These are phyloP conservation scores for Nasonia oneida DNA, from an alignment of 2,888 invertebrate species.

Conservation along the genomic window DNA sequence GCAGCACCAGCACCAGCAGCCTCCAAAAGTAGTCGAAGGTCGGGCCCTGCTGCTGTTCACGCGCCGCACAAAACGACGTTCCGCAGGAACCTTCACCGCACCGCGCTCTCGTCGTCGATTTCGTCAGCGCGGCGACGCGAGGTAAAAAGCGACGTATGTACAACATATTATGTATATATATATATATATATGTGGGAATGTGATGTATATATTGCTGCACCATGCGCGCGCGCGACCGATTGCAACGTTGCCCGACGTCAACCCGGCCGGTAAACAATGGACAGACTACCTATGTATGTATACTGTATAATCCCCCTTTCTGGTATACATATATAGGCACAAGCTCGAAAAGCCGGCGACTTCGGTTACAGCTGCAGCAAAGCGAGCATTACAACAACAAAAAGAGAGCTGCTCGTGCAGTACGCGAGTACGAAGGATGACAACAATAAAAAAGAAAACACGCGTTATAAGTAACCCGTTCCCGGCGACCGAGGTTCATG, in stretches of 20 bases:
- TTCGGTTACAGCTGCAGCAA: background rate
- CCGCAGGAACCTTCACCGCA: background rate
- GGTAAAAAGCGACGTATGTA: background rate
- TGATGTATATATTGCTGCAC: too few species aligned
- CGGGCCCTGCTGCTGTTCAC: background rate
- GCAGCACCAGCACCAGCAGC: background rate
- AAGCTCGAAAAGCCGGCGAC: background rate
- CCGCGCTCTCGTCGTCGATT: background rate
- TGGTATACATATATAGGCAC: background rate
- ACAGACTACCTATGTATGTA: too few species aligned
- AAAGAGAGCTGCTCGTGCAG: too few species aligned
- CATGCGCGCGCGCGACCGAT: too few species aligned
- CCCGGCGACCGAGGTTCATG: background rate
- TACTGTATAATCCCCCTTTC: background rate
- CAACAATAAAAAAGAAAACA: too few species aligned
- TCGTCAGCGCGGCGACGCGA: background rate
- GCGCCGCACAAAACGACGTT: background rate
- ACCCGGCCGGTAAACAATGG: background rate
- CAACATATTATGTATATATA: too few species aligned
- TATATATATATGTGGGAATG: too few species aligned
- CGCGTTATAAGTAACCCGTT: background rate
- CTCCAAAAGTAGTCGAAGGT: background rate
- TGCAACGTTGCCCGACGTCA: slow-evolving; percentile 28
- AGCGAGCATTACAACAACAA: too few species aligned
- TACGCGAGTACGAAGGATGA: too few species aligned